Evolutionary conservation across 2,113 vertebrate genomes (phyloP).

Genomic region (Syngnathus typhle): DNA sequence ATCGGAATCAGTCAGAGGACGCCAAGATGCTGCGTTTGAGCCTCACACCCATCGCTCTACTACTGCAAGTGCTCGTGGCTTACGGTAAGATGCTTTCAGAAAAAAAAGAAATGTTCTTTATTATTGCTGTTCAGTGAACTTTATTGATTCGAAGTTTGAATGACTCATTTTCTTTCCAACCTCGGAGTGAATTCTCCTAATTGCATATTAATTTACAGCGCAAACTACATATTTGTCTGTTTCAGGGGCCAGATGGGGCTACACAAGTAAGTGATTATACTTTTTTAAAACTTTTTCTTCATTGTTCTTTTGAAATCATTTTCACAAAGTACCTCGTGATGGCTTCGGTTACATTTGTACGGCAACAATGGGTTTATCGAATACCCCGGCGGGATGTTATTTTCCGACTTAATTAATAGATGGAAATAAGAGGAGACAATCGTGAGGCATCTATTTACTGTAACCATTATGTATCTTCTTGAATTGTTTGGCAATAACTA

Average conservation of each 20-base stretch:
- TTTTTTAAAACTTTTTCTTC: slow-evolving; percentile 11
- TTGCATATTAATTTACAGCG: slow-evolving; percentile 1
- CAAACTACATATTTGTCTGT: slow-evolving; percentile 34
- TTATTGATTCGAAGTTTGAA: slow-evolving; percentile 5
- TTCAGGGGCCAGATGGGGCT: slow-evolving; percentile 83
- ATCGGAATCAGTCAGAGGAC: slow-evolving; percentile 10
- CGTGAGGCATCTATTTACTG: not conserved
- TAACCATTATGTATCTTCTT: not conserved
- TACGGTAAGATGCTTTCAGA: slow-evolving; percentile 42
- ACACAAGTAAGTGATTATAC: slow-evolving; percentile 76
- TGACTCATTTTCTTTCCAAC: not conserved
- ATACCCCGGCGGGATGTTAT: too few relatives aligned
- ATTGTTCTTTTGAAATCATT: not conserved
- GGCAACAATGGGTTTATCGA: not conserved
- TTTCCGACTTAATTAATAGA: too few relatives aligned
- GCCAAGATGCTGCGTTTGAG: slow-evolving; percentile 41
- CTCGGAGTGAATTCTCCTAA: not conserved
- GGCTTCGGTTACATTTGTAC: not conserved
- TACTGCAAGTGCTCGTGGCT: slow-evolving; percentile 34
- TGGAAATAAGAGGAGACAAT: not conserved
- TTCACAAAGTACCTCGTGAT: not conserved
- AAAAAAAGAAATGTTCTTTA: not conserved
- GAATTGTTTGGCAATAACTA: not conserved
- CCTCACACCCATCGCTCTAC: slow-evolving; percentile 8
- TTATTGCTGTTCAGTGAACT: not conserved